Evolutionary conservation across 2,113 vertebrate genomes (phyloP).

Genomic region (Prionailurus viverrinus): DNA sequence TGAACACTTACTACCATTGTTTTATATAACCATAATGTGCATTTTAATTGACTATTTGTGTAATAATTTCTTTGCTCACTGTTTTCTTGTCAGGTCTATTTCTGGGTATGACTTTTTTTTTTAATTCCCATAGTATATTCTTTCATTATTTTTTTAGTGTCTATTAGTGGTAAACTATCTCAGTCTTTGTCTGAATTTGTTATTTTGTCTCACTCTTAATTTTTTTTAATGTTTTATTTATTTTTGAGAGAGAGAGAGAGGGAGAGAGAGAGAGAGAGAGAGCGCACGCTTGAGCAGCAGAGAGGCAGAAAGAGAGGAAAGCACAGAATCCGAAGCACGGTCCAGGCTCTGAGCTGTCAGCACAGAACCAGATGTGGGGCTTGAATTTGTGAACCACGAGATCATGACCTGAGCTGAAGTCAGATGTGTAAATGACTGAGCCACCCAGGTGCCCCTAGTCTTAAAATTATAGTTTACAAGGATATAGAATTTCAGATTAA

Average conservation of each 20-base stretch:
- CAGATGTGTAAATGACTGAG: no score
- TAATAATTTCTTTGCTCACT: not conserved
- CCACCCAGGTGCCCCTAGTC: no score
- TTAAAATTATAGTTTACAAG: not conserved
- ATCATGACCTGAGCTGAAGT: no score
- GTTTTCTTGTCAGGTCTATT: not conserved
- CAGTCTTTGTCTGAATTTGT: not conserved
- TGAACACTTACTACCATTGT: not conserved
- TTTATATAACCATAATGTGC: not conserved
- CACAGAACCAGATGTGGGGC: no score
- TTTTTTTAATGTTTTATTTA: no score
- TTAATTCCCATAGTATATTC: not conserved
- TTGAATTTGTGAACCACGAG: no score
- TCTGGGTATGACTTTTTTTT: not conserved
- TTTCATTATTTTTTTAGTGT: not conserved
- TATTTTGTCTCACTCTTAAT: not conserved
- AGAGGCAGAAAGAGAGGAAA: no score
- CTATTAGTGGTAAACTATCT: not conserved
- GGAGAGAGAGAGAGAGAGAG: no score
- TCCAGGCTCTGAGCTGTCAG: no score
- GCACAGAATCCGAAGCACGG: no score
- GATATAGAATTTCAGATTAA: not conserved
- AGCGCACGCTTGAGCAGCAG: no score
- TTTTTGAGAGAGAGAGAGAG: no score
- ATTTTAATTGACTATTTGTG: not conserved